Percentiles rank a stretch among this genome's conserved stretches.
Conservation (phyloP, 2,888 invertebrate species). For the Pseudococcus longispinus region DNA sequence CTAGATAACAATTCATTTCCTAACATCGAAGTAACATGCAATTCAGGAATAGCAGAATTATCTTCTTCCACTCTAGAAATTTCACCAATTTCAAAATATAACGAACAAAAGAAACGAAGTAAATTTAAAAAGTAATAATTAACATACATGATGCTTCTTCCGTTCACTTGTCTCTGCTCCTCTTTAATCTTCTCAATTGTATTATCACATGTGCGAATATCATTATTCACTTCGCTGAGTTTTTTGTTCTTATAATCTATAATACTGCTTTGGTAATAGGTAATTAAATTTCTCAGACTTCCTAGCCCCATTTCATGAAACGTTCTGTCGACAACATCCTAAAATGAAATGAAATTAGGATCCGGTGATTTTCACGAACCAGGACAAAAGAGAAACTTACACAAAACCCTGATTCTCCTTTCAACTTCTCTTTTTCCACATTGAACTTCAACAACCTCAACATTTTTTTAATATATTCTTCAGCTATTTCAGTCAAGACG, state of each 20-base stretch:
- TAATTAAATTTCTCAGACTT: slow-evolving; percentile 44
- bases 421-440: slow-evolving; percentile 43
- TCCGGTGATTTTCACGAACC: not conserved
- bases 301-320: slow-evolving; percentile 55
- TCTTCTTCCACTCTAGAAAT: slow-evolving; percentile 48
- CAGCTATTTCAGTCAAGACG: slow-evolving; percentile 48
- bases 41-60: slow-evolving; percentile 38
- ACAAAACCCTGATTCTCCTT: slow-evolving; percentile 50
- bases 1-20: slow-evolving; percentile 21
- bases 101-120: not conserved
- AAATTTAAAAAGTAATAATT: not conserved
- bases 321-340: slow-evolving; percentile 52
- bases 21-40: slow-evolving; percentile 49
- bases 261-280: slow-evolving; percentile 44
- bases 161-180: slow-evolving; percentile 36
- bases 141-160: slow-evolving; percentile 3
- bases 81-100: not conserved
- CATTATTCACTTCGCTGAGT: slow-evolving; percentile 31
- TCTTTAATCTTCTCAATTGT: slow-evolving; percentile 30
- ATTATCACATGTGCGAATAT: slow-evolving; percentile 24
- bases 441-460: slow-evolving; percentile 33
- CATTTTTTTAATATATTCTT: slow-evolving; percentile 53
- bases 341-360: not conserved
- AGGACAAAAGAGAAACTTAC: not conserved
- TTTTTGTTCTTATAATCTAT: slow-evolving; percentile 42